Conservation (phyloP, 2,797 vertebrate genomes). For the Staurois parvus region DNA sequence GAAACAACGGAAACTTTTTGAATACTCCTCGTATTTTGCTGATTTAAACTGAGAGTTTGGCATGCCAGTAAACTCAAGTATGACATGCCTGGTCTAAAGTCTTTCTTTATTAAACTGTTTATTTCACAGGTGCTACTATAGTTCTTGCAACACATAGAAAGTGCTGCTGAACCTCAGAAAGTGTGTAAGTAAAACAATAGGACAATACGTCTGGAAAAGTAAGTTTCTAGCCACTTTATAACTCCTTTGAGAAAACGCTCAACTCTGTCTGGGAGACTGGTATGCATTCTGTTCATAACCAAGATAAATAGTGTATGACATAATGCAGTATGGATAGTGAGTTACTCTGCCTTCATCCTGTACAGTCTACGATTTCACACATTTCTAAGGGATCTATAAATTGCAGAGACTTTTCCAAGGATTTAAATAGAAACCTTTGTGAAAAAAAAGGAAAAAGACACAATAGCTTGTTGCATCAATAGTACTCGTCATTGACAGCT, state of each 20-base stretch:
- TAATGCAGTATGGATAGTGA: slow-evolving; percentile 29
- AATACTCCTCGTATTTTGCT: too few relatives aligned
- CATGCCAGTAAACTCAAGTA: too few relatives aligned
- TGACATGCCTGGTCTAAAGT: too few relatives aligned
- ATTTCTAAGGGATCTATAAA: slow-evolving; percentile 47
- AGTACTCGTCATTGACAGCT: too few relatives aligned
- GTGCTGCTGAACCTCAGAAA: slow-evolving; percentile 34
- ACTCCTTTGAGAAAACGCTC: slow-evolving; percentile 40
- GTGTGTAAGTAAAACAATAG: slow-evolving; percentile 22
- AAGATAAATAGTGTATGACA: slow-evolving; percentile 56
- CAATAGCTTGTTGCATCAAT: not conserved
- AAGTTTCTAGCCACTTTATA: slow-evolving; percentile 53
- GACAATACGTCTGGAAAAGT: slow-evolving; percentile 52
- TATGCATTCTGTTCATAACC: slow-evolving; percentile 52
- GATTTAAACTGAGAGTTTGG: too few relatives aligned
- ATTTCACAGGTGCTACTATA: slow-evolving; percentile 26
- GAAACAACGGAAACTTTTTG: too few relatives aligned
- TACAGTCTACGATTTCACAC: slow-evolving; percentile 28
- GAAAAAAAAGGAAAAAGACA: slow-evolving; percentile 7
- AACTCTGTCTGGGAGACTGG: slow-evolving; percentile 48
- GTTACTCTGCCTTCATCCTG: slow-evolving; percentile 21
- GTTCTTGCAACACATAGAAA: slow-evolving; percentile 30
- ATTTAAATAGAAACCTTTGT: not conserved
- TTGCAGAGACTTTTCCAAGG: slow-evolving; percentile 13
- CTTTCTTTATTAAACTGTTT: not conserved